Evolutionary conservation across 1,140 invertebrate genomes (phyloP).

Genomic region (Branchinecta lynchi): DNA sequence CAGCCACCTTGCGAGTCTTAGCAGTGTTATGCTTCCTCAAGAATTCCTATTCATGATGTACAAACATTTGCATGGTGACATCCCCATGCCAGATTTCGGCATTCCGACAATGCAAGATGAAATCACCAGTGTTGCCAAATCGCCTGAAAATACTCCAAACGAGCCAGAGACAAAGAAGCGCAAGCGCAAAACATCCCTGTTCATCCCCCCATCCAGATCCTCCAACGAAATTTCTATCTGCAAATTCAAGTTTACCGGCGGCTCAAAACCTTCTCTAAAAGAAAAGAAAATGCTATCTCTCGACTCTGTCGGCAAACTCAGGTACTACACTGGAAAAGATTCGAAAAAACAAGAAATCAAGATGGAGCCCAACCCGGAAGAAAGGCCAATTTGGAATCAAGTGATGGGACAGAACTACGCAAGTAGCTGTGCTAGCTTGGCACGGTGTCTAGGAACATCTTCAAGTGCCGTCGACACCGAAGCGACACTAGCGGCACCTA

Average conservation of each 20-base stretch:
- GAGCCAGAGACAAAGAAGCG: background rate
- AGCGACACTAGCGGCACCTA: slow-evolving; percentile 23
- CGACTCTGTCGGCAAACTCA: slow-evolving; percentile 65
- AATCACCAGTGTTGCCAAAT: background rate
- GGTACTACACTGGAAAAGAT: slow-evolving; percentile 58
- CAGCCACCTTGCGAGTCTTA: background rate
- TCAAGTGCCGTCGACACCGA: background rate
- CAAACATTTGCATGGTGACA: background rate
- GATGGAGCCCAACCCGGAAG: slow-evolving; percentile 30
- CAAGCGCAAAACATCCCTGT: background rate
- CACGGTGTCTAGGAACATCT: background rate
- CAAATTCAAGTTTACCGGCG: slow-evolving; percentile 81
- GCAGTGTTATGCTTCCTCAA: background rate
- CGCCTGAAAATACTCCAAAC: background rate
- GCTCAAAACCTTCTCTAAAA: slow-evolving; percentile 64
- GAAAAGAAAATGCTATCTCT: slow-evolving; percentile 81
- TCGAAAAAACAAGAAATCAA: slow-evolving; percentile 53
- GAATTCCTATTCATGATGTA: slow-evolving; percentile 3
- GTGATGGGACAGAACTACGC: background rate
- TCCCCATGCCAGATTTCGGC: background rate
- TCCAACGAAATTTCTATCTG: slow-evolving; percentile 52
- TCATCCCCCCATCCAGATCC: background rate
- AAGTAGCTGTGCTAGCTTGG: background rate
- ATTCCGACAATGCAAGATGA: background rate
- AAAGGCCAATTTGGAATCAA: slow-evolving; percentile 8